These are phyloP conservation scores for Antennarius striatus DNA, from an alignment of 2,113 vertebrate genomes.

Conservation along the genomic window DNA sequence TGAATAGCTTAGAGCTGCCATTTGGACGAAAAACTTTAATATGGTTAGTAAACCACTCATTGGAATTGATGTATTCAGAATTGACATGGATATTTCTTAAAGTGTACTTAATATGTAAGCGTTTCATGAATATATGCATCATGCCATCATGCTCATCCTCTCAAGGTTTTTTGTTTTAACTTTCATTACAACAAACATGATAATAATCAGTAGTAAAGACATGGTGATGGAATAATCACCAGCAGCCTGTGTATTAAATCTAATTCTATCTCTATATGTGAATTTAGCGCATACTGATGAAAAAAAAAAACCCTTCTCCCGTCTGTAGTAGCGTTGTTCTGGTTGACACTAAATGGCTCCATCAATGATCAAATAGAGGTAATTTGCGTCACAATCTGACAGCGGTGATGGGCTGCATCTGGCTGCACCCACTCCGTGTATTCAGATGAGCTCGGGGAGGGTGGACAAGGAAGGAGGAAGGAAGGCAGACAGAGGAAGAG, in stretches of 20 bases:
- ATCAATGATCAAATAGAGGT: slow-evolving; percentile 74
- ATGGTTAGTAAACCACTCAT: too few species aligned
- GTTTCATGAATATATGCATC: too few species aligned
- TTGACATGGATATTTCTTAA: too few species aligned
- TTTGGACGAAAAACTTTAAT: too few species aligned
- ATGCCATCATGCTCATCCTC: background rate
- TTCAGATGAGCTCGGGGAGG: slow-evolving; percentile 55
- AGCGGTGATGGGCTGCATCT: slow-evolving; percentile 69
- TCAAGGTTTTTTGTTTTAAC: slow-evolving; percentile 2
- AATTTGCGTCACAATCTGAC: slow-evolving; percentile 81
- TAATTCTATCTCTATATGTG: slow-evolving; percentile 25
- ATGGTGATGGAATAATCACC: background rate
- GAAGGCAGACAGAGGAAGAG: slow-evolving; percentile 51
- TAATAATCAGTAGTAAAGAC: background rate
- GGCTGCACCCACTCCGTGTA: slow-evolving; percentile 55
- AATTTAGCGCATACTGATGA: slow-evolving; percentile 35
- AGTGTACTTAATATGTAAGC: too few species aligned
- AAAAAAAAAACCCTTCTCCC: slow-evolving; percentile 32
- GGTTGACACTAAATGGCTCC: slow-evolving; percentile 64
- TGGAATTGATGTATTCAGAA: too few species aligned
- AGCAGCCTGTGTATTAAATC: slow-evolving; percentile 14
- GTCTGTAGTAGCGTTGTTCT: slow-evolving; percentile 30
- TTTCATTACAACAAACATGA: background rate
- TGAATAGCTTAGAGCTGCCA: too few species aligned
- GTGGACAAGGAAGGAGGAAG: slow-evolving; percentile 46